Evolutionary conservation across 2,888 invertebrate species (phyloP).

Genomic region (Zootermopsis nevadensis): DNA sequence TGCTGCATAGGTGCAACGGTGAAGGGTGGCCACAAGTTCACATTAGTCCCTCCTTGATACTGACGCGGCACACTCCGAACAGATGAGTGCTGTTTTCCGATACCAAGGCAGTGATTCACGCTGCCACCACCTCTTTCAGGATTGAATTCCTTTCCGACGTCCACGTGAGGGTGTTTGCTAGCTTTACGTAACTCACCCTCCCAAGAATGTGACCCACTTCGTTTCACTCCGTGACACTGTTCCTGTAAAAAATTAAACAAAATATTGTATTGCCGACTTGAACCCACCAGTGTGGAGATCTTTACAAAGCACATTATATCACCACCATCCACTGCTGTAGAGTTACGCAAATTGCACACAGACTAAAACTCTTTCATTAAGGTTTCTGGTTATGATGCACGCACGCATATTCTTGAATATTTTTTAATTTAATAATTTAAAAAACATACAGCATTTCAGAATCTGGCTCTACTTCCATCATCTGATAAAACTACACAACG

Average conservation of each 20-base stretch:
- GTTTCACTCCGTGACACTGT: slow-evolving; percentile 69
- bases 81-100: not conserved
- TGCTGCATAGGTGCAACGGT: slow-evolving; percentile 64
- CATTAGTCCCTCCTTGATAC: slow-evolving; percentile 57
- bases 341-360: too few species aligned
- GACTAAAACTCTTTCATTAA: too few species aligned
- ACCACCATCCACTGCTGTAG: too few species aligned
- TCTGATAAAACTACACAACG: too few species aligned
- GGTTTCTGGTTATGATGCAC: too few species aligned
- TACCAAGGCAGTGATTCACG: slow-evolving; percentile 27
- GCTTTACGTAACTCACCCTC: slow-evolving; percentile 70
- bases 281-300: too few species aligned
- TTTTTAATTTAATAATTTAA: too few species aligned
- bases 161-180: slow-evolving; percentile 66
- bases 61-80: slow-evolving; percentile 32
- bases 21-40: slow-evolving; percentile 72
- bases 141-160: slow-evolving; percentile 41
- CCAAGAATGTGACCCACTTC: slow-evolving; percentile 72
- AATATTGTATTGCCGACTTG: too few species aligned
- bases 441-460: too few species aligned
- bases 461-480: too few species aligned
- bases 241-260: slow-evolving; percentile 53
- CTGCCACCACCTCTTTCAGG: slow-evolving; percentile 1
- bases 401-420: too few species aligned
- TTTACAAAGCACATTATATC: too few species aligned